Base-by-base conservation (phyloP, 2,113 vertebrate species). In the Nesoenas mayeri region DNA sequence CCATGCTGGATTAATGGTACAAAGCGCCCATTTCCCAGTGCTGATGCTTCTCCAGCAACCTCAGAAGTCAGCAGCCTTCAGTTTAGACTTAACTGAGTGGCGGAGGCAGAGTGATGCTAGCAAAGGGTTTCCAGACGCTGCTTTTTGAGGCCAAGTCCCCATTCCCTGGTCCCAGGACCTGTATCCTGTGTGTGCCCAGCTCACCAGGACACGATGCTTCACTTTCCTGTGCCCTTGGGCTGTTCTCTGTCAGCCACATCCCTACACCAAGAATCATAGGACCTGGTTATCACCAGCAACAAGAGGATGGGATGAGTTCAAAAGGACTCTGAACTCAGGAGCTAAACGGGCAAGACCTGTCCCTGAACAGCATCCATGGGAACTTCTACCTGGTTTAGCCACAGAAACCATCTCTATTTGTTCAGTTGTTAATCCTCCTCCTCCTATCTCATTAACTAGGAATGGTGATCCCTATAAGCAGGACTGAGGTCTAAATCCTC, bases 381-480 rank as follows among this genome's bases (percentile, higher is more conserved):
- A 93, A 56, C 16, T 61, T 25, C 47, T 51, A 50, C 66, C 44
- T 82, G 34, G 50, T 71, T 79, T 34, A 67, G 69, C n/a, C 82
- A 61, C 0, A 1, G 53, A 50, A n/a, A 17, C 31, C 71, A 53
- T 70, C 74, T 67, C 53, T 48, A 47, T 15, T 74, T 54, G 58
- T 83, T 38, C 69, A 11, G 13, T 21, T 66, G 58, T 61, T 95
- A 91, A 97, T 95, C 82, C 60, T 26, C 4, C 28, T n/a, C 90
- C 95, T 92, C 89, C 95, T 90, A 97, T 97, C 97, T 97, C 85
- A 36, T 98, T 98, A 97, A 96, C 88, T 79, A 94, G 95, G 93
- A 96, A 97, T 71, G 73, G 97, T 73, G 96, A 98, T 98, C 97
- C 85, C n/a, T 79, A 80, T 97, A 97, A 97, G 94, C 96, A 91